These are phyloP conservation scores for Connochaetes taurinus DNA, from an alignment of 2,113 vertebrate genomes.

Conservation along the genomic window DNA sequence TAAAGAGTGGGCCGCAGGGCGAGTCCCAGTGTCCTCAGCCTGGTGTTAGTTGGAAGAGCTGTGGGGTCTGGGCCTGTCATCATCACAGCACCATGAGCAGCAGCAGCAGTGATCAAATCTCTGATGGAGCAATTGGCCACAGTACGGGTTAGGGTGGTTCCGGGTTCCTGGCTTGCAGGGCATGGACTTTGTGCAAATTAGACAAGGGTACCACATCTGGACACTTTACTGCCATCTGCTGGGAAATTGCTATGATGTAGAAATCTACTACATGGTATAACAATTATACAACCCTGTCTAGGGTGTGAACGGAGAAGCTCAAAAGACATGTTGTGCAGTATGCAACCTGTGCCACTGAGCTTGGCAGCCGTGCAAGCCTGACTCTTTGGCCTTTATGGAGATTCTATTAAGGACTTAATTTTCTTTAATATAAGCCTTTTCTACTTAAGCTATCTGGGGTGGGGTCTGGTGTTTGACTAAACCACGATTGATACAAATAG, in stretches of 20 bases:
- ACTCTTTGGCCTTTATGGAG: background rate
- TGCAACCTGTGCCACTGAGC: background rate
- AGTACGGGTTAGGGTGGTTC: background rate
- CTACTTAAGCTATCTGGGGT: background rate
- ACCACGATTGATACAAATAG: background rate
- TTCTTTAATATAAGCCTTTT: background rate
- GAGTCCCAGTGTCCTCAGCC: background rate
- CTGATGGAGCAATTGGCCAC: background rate
- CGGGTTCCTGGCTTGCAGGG: background rate
- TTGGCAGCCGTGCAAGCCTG: background rate
- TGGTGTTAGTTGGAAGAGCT: background rate
- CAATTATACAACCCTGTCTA: background rate
- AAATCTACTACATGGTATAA: background rate
- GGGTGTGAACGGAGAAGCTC: background rate
- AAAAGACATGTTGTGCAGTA: background rate
- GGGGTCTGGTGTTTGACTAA: background rate
- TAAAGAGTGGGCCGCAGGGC: too few species aligned
- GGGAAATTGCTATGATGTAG: background rate
- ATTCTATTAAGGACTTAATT: background rate
- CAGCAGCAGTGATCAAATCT: background rate
- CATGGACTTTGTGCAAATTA: background rate
- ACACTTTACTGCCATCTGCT: constrained; percentile 38
- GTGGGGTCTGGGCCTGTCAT: background rate
- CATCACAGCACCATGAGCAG: background rate
- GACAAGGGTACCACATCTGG: background rate